These are phyloP conservation scores for Proisotoma minuta DNA, from an alignment of 2,888 invertebrate genomes.

Conservation along the genomic window DNA sequence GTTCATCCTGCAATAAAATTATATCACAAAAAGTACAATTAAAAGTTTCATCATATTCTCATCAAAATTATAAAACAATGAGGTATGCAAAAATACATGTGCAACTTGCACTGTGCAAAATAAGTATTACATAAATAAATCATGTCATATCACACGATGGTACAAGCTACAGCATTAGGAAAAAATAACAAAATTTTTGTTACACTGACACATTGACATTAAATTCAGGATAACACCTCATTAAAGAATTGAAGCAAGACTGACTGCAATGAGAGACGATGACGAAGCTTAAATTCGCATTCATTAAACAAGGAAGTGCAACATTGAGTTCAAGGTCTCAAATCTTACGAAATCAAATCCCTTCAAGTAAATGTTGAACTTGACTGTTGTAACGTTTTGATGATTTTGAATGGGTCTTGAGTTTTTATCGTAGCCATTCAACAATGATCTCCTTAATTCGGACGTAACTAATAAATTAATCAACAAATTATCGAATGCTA, in stretches of 20 bases:
- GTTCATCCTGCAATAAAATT: conserved; percentile 54
- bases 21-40: too few species aligned
- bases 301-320: conserved; percentile 11
- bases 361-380: conserved; percentile 35
- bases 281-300: conserved; percentile 5
- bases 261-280: background rate
- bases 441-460: conserved; percentile 32
- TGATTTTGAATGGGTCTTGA: conserved; percentile 40
- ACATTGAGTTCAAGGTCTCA: conserved; percentile 5
- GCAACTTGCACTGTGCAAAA: too few species aligned
- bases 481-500: background rate
- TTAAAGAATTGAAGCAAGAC: too few species aligned
- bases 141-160: too few species aligned
- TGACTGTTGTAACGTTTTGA: conserved; percentile 36
- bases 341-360: conserved; percentile 45
- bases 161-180: too few species aligned
- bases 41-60: too few species aligned
- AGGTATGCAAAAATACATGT: too few species aligned
- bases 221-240: too few species aligned
- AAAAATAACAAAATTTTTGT: too few species aligned
- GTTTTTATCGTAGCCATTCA: conserved; percentile 40
- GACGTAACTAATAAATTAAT: conserved; percentile 30
- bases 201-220: too few species aligned
- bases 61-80: too few species aligned
- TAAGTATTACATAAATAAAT: too few species aligned